Conservation (phyloP, 1,140 invertebrate species). For the Cephus cinctus region DNA sequence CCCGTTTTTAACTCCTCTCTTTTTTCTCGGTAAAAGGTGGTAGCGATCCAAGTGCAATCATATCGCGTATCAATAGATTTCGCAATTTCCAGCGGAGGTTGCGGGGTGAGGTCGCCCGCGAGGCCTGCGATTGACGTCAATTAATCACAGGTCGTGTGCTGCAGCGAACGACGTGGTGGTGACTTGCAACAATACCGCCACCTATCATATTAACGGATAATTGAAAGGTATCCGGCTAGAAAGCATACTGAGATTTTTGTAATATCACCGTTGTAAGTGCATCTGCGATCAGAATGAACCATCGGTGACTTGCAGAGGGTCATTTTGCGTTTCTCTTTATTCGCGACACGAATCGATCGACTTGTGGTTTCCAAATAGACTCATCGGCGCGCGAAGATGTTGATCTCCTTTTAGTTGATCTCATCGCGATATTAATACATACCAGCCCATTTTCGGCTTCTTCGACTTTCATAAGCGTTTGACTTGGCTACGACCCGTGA, state of each 20-base stretch:
- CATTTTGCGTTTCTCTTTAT: too few relatives aligned
- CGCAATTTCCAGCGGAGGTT: constrained; percentile 33
- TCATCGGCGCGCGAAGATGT: too few relatives aligned
- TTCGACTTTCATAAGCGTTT: constrained; percentile 34
- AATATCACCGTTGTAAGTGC: constrained; percentile 41
- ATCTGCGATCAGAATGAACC: constrained; percentile 38
- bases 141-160: constrained; percentile 47
- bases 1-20: too few relatives aligned
- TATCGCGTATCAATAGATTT: constrained; percentile 33
- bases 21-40: too few relatives aligned
- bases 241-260: constrained; percentile 48
- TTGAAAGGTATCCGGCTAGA: constrained; percentile 55
- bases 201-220: constrained; percentile 54
- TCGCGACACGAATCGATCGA: too few relatives aligned
- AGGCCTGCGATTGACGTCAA: constrained; percentile 54
- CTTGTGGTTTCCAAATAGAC: too few relatives aligned
- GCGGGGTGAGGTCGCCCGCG: constrained; percentile 15
- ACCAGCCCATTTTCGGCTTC: too few relatives aligned
- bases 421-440: too few relatives aligned
- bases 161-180: constrained; percentile 49
- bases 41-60: too few relatives aligned
- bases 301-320: constrained; percentile 37
- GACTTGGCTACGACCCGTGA: constrained; percentile 42
- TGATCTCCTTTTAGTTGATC: too few relatives aligned
- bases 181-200: constrained; percentile 49